These are phyloP conservation scores for Apis cerana DNA, from an alignment of 1,140 invertebrate genomes.

Conservation along the genomic window DNA sequence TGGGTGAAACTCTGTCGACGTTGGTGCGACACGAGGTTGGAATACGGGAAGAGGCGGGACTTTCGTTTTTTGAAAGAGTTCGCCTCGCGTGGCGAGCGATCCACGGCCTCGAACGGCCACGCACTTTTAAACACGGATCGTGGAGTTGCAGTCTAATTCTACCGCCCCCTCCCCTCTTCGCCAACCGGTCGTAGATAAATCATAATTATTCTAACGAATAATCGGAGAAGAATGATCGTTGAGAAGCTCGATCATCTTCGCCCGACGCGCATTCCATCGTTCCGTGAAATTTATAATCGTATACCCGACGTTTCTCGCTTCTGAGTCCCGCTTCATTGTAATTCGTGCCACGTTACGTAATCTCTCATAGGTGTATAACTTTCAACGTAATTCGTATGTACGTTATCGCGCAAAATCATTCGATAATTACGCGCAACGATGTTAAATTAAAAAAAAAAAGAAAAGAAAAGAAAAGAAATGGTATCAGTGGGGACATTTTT, in stretches of 20 bases:
- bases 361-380: neutral
- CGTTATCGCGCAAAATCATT: neutral
- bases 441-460: too few relatives aligned
- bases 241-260: neutral
- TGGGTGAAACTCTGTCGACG: constrained; percentile 69
- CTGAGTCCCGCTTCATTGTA: constrained; percentile 23
- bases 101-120: constrained; percentile 57
- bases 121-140: constrained; percentile 40
- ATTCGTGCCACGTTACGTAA: constrained; percentile 27
- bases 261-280: neutral
- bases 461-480: too few relatives aligned
- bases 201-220: neutral
- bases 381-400: constrained; percentile 1
- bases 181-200: neutral
- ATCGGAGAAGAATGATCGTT: neutral
- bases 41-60: constrained; percentile 71
- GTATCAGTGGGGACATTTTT: too few relatives aligned
- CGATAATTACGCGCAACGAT: neutral
- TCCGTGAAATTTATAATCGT: constrained; percentile 31
- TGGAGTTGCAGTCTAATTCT: constrained; percentile 34
- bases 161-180: neutral
- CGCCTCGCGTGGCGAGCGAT: constrained; percentile 44
- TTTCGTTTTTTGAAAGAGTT: constrained; percentile 73
- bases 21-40: constrained; percentile 64
- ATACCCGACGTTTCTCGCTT: neutral